Percentiles rank a stretch among this genome's conserved stretches.
Evolutionary conservation across 2,113 vertebrate species (phyloP).

Genomic region (Cromileptes altivelis): DNA sequence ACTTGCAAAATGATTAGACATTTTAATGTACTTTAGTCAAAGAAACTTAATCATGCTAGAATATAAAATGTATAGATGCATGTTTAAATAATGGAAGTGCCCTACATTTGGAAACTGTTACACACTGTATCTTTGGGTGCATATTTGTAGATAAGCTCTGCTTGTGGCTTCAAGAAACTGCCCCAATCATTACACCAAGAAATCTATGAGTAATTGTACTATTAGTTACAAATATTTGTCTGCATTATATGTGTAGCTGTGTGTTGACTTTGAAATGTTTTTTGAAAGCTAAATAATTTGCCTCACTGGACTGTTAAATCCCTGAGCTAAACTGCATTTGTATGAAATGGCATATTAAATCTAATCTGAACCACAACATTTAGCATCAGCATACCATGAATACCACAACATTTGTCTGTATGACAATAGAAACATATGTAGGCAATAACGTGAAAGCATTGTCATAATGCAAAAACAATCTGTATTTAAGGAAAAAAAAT

Average conservation of each 20-base stretch:
- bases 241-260: neutral
- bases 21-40: too few relatives aligned
- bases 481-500: too few relatives aligned
- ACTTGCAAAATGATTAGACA: too few relatives aligned
- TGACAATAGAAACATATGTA: too few relatives aligned
- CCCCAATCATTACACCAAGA: neutral
- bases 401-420: too few relatives aligned
- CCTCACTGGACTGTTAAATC: neutral
- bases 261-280: neutral
- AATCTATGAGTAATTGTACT: neutral
- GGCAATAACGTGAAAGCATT: too few relatives aligned
- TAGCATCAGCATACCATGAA: neutral
- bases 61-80: too few relatives aligned
- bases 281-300: conserved; percentile 1
- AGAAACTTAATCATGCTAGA: too few relatives aligned
- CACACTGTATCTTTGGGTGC: neutral
- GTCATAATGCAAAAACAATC: too few relatives aligned
- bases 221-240: neutral
- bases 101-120: neutral
- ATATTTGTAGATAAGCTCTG: neutral
- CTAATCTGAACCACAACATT: neutral
- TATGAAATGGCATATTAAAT: neutral
- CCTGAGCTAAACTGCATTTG: neutral
- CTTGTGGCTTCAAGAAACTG: neutral
- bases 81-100: too few relatives aligned